Evolutionary conservation across 2,888 invertebrate genomes (phyloP), one percentile per base, ranked within the genome.

Genomic region (Eupeodes latifasciatus): DNA sequence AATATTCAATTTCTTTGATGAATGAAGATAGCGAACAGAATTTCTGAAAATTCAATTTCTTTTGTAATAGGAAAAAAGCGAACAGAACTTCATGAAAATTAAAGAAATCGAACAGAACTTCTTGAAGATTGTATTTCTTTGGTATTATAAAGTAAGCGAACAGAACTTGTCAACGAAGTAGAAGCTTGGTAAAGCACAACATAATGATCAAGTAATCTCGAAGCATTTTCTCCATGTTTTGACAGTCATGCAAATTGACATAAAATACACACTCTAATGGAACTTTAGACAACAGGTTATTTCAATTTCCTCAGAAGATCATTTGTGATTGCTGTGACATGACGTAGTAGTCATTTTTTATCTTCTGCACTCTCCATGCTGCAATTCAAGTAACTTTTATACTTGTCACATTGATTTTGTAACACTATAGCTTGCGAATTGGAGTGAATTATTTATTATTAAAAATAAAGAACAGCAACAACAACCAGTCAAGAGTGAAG

Each of bases 351-450:
- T n/a, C 19, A 11, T 14, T 59, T 62, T 62, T 19, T 62, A 88
- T 85, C 81, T 27, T 77, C 74, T 81, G 77, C 53, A 64, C 74
- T 74, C 77, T 77, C 75, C 27, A 27, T 59, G 85, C 64, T 1
- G 2, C 59, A 87, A 80, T 83, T 80, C 76, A 84, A 87, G 77
- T 74, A 62, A 88, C 77, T 85, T 34, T 85, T 69, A 71, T 85
- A 66, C 78, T 61, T 88, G 85, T 88, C 88, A 78, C 85, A 85
- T 85, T 88, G 88, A 88, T 88, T 88, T 85, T 88, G 85, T 75
- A 85, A 85, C 78, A 77, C 62, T 27, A 53, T 27, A 53, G 57
- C 80, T 69, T 57, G 81, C 77, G 81, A 85, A 88, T 81, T 84
- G 78, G 77, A 84, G 67, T 77, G 61, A 74, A 84, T 79, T 83